Conservation (phyloP, 2,888 invertebrate genomes). For the Pycnomerus fuliginosus region DNA sequence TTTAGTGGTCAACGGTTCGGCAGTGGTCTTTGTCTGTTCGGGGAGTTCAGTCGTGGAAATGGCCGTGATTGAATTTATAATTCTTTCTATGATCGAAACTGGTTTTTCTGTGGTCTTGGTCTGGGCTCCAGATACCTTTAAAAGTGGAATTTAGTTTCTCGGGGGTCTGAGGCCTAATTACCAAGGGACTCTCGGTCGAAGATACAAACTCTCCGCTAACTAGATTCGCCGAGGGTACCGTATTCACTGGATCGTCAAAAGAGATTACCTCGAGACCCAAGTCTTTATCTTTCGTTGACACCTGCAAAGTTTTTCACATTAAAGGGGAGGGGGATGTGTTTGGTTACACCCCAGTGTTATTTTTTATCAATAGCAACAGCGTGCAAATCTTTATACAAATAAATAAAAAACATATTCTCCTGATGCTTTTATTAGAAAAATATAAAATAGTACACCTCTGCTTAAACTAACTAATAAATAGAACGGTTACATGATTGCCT, state of each 20-base stretch:
- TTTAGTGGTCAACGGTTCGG: constrained; percentile 36
- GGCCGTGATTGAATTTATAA: constrained; percentile 51
- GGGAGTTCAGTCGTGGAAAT: constrained; percentile 45
- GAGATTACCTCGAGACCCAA: constrained; percentile 50
- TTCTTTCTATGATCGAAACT: constrained; percentile 50
- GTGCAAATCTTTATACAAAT: constrained; percentile 11
- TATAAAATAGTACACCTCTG: constrained; percentile 47
- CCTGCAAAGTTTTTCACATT: constrained; percentile 37
- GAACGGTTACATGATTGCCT: constrained; percentile 11
- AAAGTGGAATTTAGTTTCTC: constrained; percentile 8
- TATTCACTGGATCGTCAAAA: constrained; percentile 49
- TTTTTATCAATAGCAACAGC: constrained; percentile 12
- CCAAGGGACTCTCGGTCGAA: constrained; percentile 37
- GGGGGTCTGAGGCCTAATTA: constrained; percentile 25
- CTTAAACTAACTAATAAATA: constrained; percentile 32
- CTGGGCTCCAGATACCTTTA: constrained; percentile 37
- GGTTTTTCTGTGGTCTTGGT: constrained; percentile 43
- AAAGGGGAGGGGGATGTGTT: constrained; percentile 8
- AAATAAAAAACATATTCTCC: constrained; percentile 24
- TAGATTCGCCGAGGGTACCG: constrained; percentile 49
- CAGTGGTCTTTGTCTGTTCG: constrained; percentile 22
- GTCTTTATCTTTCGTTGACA: constrained; percentile 39
- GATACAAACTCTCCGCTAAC: constrained; percentile 46
- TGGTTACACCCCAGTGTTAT: constrained; percentile 12
- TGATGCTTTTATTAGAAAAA: constrained; percentile 33